Conservation (phyloP, 1,140 invertebrate species). For the Pygmarrhopalites habei region DNA sequence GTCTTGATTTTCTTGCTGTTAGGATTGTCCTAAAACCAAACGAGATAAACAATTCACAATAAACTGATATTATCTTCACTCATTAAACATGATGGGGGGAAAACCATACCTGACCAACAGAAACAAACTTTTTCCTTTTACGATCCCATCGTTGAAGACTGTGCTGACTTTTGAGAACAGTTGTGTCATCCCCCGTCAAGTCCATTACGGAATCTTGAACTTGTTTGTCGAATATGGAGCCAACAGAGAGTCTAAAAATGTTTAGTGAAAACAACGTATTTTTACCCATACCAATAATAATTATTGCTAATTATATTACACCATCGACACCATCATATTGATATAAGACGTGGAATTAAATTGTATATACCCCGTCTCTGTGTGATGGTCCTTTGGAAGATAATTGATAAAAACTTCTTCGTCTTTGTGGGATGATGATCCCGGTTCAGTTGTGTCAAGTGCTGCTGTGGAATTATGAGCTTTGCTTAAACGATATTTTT, state of each 20-base stretch:
- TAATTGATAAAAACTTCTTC: slow-evolving; percentile 76
- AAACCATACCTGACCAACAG: slow-evolving; percentile 54
- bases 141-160: slow-evolving; percentile 73
- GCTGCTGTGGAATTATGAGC: slow-evolving; percentile 41
- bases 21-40: slow-evolving; percentile 46
- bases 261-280: slow-evolving; percentile 38
- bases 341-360: slow-evolving; percentile 11
- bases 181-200: slow-evolving; percentile 67
- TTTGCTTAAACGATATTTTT: slow-evolving; percentile 45
- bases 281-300: not conserved
- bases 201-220: slow-evolving; percentile 68
- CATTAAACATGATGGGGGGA: not conserved
- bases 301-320: not conserved
- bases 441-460: slow-evolving; percentile 38
- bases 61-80: not conserved
- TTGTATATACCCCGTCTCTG: slow-evolving; percentile 67
- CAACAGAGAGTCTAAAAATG: slow-evolving; percentile 65
- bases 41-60: too few species aligned
- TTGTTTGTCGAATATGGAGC: slow-evolving; percentile 57
- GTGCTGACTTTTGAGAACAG: slow-evolving; percentile 52
- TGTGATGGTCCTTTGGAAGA: slow-evolving; percentile 71
- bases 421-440: slow-evolving; percentile 44
- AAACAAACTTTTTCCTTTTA: slow-evolving; percentile 87
- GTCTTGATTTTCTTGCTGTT: slow-evolving; percentile 78
- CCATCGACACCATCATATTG: not conserved